These are phyloP conservation scores for Serinus canaria DNA, from an alignment of 2,113 vertebrate genomes.

Conservation along the genomic window DNA sequence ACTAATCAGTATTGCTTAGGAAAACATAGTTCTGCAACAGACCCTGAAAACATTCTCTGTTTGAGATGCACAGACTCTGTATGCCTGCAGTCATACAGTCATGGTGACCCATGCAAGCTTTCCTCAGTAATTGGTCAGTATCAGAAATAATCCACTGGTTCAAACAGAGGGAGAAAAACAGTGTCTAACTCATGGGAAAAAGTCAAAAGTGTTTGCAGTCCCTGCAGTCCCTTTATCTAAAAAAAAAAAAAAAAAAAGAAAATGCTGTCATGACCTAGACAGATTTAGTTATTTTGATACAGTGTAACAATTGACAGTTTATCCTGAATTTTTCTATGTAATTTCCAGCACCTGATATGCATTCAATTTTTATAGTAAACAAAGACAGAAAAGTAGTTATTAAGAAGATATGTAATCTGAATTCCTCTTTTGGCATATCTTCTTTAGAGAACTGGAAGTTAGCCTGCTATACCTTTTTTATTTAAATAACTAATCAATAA, in stretches of 20 bases:
- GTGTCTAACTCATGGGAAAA: neutral
- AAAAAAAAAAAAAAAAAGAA: neutral
- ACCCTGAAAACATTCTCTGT: neutral
- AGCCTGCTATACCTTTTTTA: neutral
- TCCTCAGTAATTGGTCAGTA: neutral
- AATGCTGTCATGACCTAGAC: neutral
- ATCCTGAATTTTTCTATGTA: neutral
- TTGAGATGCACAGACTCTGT: neutral
- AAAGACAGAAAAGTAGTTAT: neutral
- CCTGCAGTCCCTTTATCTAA: neutral
- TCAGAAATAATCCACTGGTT: neutral
- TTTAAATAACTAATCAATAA: neutral
- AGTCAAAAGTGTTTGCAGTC: neutral
- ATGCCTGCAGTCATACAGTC: neutral
- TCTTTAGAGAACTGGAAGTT: neutral
- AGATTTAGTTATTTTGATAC: neutral
- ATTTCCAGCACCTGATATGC: neutral
- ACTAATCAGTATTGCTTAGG: neutral
- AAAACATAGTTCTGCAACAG: neutral
- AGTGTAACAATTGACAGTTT: neutral
- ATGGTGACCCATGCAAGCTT: neutral
- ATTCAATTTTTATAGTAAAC: neutral
- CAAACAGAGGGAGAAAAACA: fast-evolving
- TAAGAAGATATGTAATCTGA: neutral
- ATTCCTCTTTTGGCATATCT: neutral